phyloP scores from a whole-genome alignment of 2,113 vertebrate species.

The Trichomycterus rosablanca region DNA sequence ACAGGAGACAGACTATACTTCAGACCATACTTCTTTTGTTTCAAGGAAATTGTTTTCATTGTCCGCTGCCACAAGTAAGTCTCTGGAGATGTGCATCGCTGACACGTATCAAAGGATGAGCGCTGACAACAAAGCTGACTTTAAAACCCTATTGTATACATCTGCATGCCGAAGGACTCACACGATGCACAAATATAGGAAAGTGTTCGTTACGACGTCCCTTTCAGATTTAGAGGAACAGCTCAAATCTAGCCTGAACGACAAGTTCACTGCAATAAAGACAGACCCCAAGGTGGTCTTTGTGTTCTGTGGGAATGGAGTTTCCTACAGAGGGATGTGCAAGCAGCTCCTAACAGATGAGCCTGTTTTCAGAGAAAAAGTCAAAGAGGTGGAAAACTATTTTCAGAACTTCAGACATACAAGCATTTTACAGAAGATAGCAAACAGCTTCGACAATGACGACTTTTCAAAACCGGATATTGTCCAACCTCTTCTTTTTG shows the following conservation, averaged over 20 bases:
- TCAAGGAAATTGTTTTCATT: slow-evolving; percentile 66
- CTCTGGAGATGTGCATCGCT: slow-evolving; percentile 58
- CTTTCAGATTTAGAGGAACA: slow-evolving; percentile 65
- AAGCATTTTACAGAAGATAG: slow-evolving; percentile 59
- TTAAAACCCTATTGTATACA: slow-evolving; percentile 72
- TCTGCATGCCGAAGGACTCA: slow-evolving; percentile 83
- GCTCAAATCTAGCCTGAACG: slow-evolving; percentile 48
- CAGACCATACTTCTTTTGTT: slow-evolving; percentile 43
- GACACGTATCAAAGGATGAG: slow-evolving; percentile 64
- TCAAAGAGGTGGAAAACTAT: slow-evolving; percentile 59
- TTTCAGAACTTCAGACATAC: slow-evolving; percentile 53
- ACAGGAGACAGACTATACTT: slow-evolving; percentile 30
- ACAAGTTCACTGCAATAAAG: slow-evolving; percentile 39
- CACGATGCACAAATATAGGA: slow-evolving; percentile 68
- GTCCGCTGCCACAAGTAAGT: slow-evolving; percentile 73
- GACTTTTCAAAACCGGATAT: slow-evolving; percentile 66
- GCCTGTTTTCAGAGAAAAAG: slow-evolving; percentile 71
- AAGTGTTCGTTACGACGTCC: slow-evolving; percentile 68
- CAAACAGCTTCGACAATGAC: slow-evolving; percentile 46
- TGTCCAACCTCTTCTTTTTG: slow-evolving; percentile 76
- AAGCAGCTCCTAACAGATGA: slow-evolving; percentile 68
- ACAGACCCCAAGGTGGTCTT: slow-evolving; percentile 68
- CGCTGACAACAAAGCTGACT: slow-evolving; percentile 44
- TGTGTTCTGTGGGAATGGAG: slow-evolving; percentile 80
- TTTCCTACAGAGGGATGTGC: slow-evolving; percentile 73